phyloP scores from a whole-genome alignment of 2,113 vertebrate species.

The Collichthys lucidus region DNA sequence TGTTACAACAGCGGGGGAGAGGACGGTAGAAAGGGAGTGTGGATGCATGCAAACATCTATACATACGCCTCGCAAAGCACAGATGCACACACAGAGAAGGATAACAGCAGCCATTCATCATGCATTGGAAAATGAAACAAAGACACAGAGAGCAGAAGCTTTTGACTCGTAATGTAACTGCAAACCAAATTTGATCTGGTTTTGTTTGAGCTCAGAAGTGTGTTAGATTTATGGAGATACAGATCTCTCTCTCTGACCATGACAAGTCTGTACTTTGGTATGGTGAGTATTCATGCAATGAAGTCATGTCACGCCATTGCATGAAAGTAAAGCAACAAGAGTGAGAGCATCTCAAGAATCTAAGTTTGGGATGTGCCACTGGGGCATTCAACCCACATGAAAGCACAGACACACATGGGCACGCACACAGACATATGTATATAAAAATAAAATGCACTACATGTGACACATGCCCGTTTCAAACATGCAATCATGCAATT shows the following conservation, averaged over 20 bases:
- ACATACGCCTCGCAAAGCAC: slow-evolving; percentile 41
- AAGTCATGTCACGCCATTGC: slow-evolving; percentile 40
- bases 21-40: slow-evolving; percentile 22
- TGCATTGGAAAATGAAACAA: slow-evolving; percentile 49
- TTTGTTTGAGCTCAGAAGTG: slow-evolving; percentile 4
- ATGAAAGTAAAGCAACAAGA: slow-evolving; percentile 5
- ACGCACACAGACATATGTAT: background rate
- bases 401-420: background rate
- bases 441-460: background rate
- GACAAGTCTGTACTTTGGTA: slow-evolving; percentile 8
- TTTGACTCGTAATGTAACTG: slow-evolving; percentile 16
- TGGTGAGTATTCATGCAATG: slow-evolving; percentile 15
- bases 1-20: slow-evolving; percentile 59
- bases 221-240: slow-evolving; percentile 19
- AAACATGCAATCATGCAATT: slow-evolving; percentile 20
- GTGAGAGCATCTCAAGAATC: slow-evolving; percentile 29
- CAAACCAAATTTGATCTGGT: background rate
- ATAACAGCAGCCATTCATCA: slow-evolving; percentile 65
- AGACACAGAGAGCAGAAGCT: slow-evolving; percentile 21
- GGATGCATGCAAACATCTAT: slow-evolving; percentile 51
- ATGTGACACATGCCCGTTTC: slow-evolving; percentile 14
- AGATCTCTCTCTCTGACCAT: slow-evolving; percentile 14
- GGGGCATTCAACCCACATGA: slow-evolving; percentile 25
- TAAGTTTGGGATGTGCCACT: slow-evolving; percentile 35
- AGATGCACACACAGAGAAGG: slow-evolving; percentile 47